These are phyloP conservation scores for Geopemphigus sp. DNA, from an alignment of 1,140 invertebrate genomes.

Conservation along the genomic window DNA sequence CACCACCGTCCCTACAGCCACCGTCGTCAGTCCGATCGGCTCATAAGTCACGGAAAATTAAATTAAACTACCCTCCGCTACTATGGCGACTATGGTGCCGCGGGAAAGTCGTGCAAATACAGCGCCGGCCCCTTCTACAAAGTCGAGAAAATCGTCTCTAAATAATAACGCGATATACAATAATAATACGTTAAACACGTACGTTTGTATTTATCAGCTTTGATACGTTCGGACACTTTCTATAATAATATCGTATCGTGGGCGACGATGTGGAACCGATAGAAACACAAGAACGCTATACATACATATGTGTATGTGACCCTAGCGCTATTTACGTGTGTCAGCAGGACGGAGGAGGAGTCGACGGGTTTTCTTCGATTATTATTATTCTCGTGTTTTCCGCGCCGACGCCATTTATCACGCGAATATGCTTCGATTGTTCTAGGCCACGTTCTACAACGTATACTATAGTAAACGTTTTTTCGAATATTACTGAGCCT, in stretches of 20 bases:
- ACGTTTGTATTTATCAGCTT: too few species aligned
- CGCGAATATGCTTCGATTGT: too few species aligned
- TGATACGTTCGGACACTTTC: background rate
- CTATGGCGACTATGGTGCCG: background rate
- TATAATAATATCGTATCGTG: background rate
- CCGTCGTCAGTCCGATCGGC: slow-evolving; percentile 1
- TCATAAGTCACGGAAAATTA: slow-evolving; percentile 47
- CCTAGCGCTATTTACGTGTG: too few species aligned
- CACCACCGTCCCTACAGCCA: background rate
- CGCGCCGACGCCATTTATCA: too few species aligned
- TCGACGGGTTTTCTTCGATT: too few species aligned
- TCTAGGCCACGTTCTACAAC: too few species aligned
- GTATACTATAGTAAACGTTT: too few species aligned
- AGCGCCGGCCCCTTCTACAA: background rate
- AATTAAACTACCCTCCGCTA: slow-evolving; percentile 30
- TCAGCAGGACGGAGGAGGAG: background rate
- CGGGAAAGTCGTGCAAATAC: background rate
- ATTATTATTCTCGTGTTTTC: too few species aligned
- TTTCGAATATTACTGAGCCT: too few species aligned
- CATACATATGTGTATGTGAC: too few species aligned
- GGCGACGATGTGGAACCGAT: background rate
- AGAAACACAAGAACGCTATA: too few species aligned
- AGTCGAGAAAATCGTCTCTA: background rate
- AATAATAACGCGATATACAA: background rate
- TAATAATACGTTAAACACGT: too few species aligned